These are phyloP conservation scores for Alligator sinensis DNA, from an alignment of 2,113 vertebrate genomes.

Conservation along the genomic window DNA sequence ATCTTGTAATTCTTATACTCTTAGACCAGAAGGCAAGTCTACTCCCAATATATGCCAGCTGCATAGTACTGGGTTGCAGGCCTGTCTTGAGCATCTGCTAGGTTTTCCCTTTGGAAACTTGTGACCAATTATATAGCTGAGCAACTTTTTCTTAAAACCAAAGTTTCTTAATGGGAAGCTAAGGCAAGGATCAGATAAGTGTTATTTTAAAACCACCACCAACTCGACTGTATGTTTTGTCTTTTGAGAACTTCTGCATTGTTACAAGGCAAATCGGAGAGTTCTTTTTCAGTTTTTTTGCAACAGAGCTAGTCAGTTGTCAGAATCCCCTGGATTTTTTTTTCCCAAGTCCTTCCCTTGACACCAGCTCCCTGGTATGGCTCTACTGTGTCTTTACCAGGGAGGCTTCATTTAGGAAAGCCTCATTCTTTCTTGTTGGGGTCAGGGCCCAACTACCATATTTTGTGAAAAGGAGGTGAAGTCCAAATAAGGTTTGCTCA, in stretches of 20 bases:
- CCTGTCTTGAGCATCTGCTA: slow-evolving; percentile 21
- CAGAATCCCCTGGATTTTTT: slow-evolving; percentile 34
- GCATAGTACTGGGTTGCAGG: not conserved
- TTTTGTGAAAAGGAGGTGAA: not conserved
- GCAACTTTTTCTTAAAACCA: not conserved
- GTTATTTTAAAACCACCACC: slow-evolving; percentile 31
- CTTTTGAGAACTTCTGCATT: slow-evolving; percentile 34
- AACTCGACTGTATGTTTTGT: slow-evolving; percentile 60
- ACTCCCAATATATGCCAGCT: not conserved
- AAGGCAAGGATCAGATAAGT: slow-evolving; percentile 42
- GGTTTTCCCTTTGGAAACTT: slow-evolving; percentile 26
- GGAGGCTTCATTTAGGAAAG: not conserved
- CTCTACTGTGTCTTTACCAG: not conserved
- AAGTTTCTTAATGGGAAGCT: not conserved
- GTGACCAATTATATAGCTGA: not conserved
- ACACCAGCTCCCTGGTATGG: not conserved
- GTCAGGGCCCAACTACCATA: not conserved
- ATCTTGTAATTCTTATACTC: not conserved
- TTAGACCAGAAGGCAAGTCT: slow-evolving; percentile 14
- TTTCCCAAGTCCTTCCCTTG: not conserved
- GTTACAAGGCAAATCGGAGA: slow-evolving; percentile 39
- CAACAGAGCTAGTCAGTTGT: slow-evolving; percentile 18
- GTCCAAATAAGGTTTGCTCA: not conserved
- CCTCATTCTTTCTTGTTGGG: not conserved
- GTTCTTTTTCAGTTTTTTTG: slow-evolving; percentile 29